Conservation (phyloP, 2,113 vertebrate species). For the Zosterops pallidus region DNA sequence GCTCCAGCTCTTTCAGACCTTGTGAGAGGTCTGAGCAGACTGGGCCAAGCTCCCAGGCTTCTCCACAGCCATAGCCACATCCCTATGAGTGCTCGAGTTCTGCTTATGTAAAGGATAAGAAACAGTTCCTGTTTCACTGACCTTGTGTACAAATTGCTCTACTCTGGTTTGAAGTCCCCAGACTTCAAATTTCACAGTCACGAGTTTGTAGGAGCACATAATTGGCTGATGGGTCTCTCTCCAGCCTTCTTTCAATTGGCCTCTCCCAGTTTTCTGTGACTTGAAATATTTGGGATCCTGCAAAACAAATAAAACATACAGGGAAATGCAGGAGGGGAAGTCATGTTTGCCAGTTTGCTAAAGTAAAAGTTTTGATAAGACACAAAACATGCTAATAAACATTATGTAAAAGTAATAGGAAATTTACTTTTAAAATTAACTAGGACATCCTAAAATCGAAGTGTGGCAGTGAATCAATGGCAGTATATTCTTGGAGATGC, state of each 20-base stretch:
- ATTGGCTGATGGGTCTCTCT: conserved; percentile 89
- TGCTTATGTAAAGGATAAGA: neutral
- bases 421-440: neutral
- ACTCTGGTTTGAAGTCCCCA: conserved; percentile 98
- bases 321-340: neutral
- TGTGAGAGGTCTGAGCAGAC: neutral
- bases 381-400: neutral
- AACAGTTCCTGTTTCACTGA: conserved; percentile 62
- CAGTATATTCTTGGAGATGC: neutral
- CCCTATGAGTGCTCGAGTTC: neutral
- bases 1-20: neutral
- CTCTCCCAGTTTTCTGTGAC: conserved; percentile 92
- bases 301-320: neutral
- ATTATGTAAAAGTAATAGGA: neutral
- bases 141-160: conserved; percentile 99
- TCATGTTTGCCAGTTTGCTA: neutral
- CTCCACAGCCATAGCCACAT: neutral
- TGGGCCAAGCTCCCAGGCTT: neutral
- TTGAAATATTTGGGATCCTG: conserved; percentile 93
- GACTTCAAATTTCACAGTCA: conserved; percentile 97
- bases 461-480: neutral
- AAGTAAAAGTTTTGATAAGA: neutral
- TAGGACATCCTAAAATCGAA: neutral
- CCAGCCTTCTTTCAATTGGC: conserved; percentile 92
- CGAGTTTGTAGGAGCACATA: conserved; percentile 99